Conservation (phyloP, 2,113 vertebrate species). For the Heterotis niloticus region DNA sequence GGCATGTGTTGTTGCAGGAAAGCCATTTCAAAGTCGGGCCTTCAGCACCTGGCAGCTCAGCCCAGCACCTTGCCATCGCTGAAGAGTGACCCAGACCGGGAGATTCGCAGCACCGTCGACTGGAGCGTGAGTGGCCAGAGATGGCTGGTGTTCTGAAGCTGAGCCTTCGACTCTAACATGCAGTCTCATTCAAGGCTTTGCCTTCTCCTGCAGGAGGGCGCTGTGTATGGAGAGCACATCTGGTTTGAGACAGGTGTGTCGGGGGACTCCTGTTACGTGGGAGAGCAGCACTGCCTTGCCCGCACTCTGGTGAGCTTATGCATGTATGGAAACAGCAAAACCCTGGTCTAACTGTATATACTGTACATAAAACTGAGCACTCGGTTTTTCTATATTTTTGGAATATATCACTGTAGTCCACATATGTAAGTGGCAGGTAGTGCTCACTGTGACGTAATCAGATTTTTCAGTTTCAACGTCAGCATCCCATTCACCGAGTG, state of each 20-base stretch:
- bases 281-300: conserved; percentile 88
- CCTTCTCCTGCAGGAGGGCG: conserved; percentile 71
- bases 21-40: conserved; percentile 87
- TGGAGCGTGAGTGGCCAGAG: conserved; percentile 89
- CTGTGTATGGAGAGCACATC: conserved; percentile 86
- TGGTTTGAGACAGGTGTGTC: conserved; percentile 93
- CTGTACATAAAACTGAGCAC: not conserved
- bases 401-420: not conserved
- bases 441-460: not conserved
- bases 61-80: conserved; percentile 61
- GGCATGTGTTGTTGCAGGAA: conserved; percentile 73
- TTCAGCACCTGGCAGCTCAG: conserved; percentile 76
- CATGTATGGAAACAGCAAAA: too few species aligned
- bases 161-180: too few species aligned
- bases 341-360: not conserved
- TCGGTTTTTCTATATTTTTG: not conserved
- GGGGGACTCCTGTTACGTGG: conserved; percentile 91
- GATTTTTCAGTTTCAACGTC: not conserved
- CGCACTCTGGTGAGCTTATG: conserved; percentile 79
- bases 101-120: conserved; percentile 79
- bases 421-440: not conserved
- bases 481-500: not conserved
- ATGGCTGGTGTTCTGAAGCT: too few species aligned
- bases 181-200: not conserved
- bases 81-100: conserved; percentile 68